Base-by-base conservation (phyloP, 2,888 invertebrate genomes). In the Vesta saturnalis region DNA sequence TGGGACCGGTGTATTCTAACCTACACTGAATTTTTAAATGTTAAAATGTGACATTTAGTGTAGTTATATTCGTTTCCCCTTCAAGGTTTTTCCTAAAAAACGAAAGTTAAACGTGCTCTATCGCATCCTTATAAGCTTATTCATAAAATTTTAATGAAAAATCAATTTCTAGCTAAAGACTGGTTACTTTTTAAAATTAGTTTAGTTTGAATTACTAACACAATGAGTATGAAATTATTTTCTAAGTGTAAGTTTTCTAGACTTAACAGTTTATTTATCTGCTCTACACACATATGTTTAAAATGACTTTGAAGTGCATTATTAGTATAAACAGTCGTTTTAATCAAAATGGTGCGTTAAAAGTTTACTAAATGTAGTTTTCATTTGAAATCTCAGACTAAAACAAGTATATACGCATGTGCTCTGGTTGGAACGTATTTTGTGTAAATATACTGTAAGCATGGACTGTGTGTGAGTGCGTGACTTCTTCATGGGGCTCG, bases 391-490 rank as follows among this genome's bases (percentile, higher is more conserved):
- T 54, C 54, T 6, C 54, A 35, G 47, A 21, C 49, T 46, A 68
- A 68, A 30, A 46, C 43, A 12, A 19, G 47, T 23, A 18, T 35
- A 70, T 67, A 72, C 65, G 64, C 70, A 67, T 64, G 67, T 60
- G 67, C 72, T 65, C 61, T 69, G 65, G 69, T 69, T 63, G 23
- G 21, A 30, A 18, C 61, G 59, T 54, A n/a, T 61, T 61, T 69
- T 62, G 65, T 62, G 60, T 62, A 63, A 55, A 58, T 39, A 30
- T 64, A 22, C 21, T 60, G 59, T 15, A 66, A 65, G 62, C 61
- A 70, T 67, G 67, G 71, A 67, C 62, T 66, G 67, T 71, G 72
- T 60, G 60, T 71, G 67, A 69, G 66, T 70, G 60, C 59, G 60
- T 67, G 63, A 67, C 67, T 66, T 62, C 66, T 64, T 60, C 70